Evolutionary conservation across 1,140 invertebrate genomes (phyloP), one percentile per base, ranked within the genome.

Genomic region (Diabrotica undecimpunctata): DNA sequence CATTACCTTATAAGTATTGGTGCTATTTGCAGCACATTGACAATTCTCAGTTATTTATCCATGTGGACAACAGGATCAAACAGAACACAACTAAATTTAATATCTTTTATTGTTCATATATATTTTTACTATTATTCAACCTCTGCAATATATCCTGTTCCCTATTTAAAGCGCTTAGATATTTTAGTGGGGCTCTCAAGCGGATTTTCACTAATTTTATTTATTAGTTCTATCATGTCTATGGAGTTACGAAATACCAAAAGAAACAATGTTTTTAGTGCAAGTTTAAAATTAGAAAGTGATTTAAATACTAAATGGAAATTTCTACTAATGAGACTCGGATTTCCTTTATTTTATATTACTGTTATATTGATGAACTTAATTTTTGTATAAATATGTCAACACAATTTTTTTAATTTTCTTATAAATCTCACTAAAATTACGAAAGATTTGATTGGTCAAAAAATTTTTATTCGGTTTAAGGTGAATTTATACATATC

Each of bases 111-210:
- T 39, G n/a, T 64, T 50, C 52, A 58, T n/a, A 12, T 64, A 12
- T 64, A 64, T 65, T 66, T 58, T 54, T 62, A 66, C 61, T 54
- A 61, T 60, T 10, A 11, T 13, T 69, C 69, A 5, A 51, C 51
- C 8, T 69, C 67, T 55, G 13, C 46, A 11, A 51, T 60, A 14
- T 14, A 60, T 36, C 56, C 61, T 39, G 65, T 66, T 2, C 54
- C 66, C 7, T 70, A 68, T 66, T 56, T 71, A n/a, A 71, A 71
- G 58, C 61, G 65, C 8, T 54, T 68, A 37, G 70, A 71, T 25
- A 57, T 71, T 46, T 71, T 66, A 62, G 50, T 66, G 12, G 54
- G 61, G 9, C 25, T 69, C 38, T 71, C 64, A 46, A 46, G 8
- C n/a, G 3, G 8, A 4, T 10, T 46, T 10, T 46, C 41, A 46